These are phyloP conservation scores for Zeugodacus cucurbitae DNA, from an alignment of 1,140 invertebrate genomes.

Conservation along the genomic window DNA sequence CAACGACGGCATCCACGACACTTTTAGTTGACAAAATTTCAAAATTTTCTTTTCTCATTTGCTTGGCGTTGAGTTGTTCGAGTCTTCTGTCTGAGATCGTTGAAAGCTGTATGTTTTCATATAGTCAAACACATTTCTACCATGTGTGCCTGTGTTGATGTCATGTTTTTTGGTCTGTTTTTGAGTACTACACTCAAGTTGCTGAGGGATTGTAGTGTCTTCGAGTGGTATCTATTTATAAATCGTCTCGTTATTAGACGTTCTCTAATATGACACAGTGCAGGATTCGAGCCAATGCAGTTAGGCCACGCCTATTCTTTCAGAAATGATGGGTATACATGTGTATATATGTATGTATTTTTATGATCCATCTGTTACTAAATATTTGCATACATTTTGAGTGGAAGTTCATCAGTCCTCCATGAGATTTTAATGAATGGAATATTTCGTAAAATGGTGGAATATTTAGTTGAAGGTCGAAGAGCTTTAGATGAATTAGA, in stretches of 20 bases:
- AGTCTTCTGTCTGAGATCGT: neutral
- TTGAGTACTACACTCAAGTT: conserved; percentile 45
- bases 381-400: conserved; percentile 1
- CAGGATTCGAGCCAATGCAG: neutral
- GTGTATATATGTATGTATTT: neutral
- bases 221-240: conserved; percentile 63
- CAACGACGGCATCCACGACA: conserved; percentile 57
- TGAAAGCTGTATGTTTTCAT: neutral
- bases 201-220: conserved; percentile 45
- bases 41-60: conserved; percentile 46
- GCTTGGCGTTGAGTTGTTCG: neutral
- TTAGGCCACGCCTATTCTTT: neutral
- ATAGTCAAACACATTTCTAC: conserved; percentile 6
- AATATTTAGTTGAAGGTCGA: neutral
- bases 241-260: conserved; percentile 46
- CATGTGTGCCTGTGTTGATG: conserved; percentile 34
- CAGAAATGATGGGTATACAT: neutral
- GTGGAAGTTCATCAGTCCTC: neutral
- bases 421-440: conserved; percentile 24
- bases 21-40: conserved; percentile 59
- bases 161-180: conserved; percentile 47
- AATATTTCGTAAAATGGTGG: conserved; percentile 13
- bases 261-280: neutral
- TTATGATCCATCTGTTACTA: neutral
- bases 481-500: neutral